phyloP scores from a whole-genome alignment of 2,888 invertebrate species.

The Sialis fuliginosa region DNA sequence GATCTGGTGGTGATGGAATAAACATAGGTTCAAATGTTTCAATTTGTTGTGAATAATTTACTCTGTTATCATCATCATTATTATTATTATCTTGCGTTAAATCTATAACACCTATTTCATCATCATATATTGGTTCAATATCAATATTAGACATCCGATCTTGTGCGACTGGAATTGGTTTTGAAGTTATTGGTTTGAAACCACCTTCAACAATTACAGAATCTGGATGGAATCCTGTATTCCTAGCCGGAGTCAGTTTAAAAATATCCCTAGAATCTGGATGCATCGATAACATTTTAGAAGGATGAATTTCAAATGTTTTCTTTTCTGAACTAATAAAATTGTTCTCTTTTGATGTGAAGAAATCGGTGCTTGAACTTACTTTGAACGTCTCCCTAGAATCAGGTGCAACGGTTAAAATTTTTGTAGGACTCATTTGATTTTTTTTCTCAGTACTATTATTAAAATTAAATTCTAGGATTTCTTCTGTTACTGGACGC shows the following conservation, averaged over 20 bases:
- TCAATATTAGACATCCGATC: conserved; percentile 27
- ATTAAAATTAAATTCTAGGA: too few relatives aligned
- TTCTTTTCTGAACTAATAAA: too few relatives aligned
- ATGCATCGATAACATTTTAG: conserved; percentile 7
- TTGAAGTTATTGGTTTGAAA: conserved; percentile 59
- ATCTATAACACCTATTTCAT: conserved; percentile 26
- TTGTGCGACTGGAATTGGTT: conserved; percentile 31
- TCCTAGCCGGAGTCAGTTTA: conserved; percentile 36
- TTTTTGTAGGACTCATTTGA: too few relatives aligned
- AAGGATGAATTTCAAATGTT: not conserved
- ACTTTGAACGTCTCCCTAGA: too few relatives aligned
- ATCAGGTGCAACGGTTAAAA: too few relatives aligned
- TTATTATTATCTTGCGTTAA: conserved; percentile 25
- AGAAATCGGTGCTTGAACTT: too few relatives aligned
- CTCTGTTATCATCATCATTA: conserved; percentile 29
- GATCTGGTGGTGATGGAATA: conserved; percentile 58
- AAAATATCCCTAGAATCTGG: conserved; percentile 5
- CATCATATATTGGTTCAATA: conserved; percentile 23
- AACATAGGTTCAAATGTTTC: conserved; percentile 66
- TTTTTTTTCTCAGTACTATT: too few relatives aligned
- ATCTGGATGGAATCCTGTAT: conserved; percentile 64
- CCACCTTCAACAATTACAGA: conserved; percentile 70
- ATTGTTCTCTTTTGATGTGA: too few relatives aligned
- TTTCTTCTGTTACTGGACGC: too few relatives aligned
- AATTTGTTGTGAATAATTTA: conserved; percentile 30